Base-by-base conservation (phyloP, 92 coral and sea anemone species). In the Ricordea florida region DNA sequence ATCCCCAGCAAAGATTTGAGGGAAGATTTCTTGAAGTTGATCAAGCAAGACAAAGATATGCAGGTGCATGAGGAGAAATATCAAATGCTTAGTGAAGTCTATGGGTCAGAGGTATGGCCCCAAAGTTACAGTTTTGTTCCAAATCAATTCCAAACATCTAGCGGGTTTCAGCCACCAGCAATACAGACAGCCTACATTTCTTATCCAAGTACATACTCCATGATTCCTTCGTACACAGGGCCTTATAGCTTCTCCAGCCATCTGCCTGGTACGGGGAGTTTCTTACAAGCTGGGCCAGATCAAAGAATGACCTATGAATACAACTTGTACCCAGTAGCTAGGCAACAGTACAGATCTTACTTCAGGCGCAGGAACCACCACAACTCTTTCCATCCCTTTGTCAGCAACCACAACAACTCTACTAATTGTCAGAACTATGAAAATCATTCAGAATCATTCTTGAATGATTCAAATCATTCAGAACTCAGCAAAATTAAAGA, bases 1-100 rank as follows among this genome's bases (percentile, higher is more conserved):
- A 89, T 82, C 46, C 97, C 97, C 10, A 66, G 89, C 34, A 82
- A 84, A 34, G 92, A 84, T 43, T 85, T 78, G 36, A 78, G 49
- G 38, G 97, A 91, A 38, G 90, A 91, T 35, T 91, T 91, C 65
- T 65, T 91, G n/a, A 91, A 76, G 76, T 56, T 75, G 33, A 91
- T 91, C 61, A 85, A 89, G 68, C 90, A 83, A 84, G 86, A 61
- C 61, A 79, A 69, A 62, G 85, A 79, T 43, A 80, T 49, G 52
- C 69, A 76, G 36, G 74, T 74, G 57, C 78, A 68, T 23, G 93
- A 87, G 40, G 47, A 70, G 46, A 80, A 69, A 53, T 85, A 80
- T 35, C 61, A 60, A n/a, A 42, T 56, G 21, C 8, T 57, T 23
- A 75, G 30, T 62, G 85, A 88, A 41, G 44, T 59, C 42, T 83